These are phyloP conservation scores for Esox niger DNA, from an alignment of 2,113 vertebrate genomes.

Conservation along the genomic window DNA sequence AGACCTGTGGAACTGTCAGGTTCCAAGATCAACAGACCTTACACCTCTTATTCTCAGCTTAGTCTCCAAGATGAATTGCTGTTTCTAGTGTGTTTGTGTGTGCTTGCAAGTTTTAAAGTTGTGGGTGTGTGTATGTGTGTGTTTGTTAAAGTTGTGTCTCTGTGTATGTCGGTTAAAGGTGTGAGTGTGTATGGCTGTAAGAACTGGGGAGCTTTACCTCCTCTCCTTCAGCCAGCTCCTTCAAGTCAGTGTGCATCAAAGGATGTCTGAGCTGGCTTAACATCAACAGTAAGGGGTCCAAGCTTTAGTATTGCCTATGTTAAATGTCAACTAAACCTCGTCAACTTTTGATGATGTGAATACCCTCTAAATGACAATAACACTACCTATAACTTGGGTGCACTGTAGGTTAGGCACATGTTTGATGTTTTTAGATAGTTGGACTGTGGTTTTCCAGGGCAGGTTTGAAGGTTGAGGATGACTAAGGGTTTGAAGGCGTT, in stretches of 20 bases:
- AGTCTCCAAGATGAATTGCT: constrained; percentile 44
- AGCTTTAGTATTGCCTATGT: constrained; percentile 65
- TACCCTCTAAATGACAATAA: constrained; percentile 44
- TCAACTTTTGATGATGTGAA: constrained; percentile 29
- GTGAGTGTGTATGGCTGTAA: constrained; percentile 72
- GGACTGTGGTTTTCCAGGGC: constrained; percentile 29
- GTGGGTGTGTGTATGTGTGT: constrained; percentile 11
- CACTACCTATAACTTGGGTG: constrained; percentile 48
- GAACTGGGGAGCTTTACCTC: constrained; percentile 58
- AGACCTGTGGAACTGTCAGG: constrained; percentile 49
- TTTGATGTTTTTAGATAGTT: constrained; percentile 65
- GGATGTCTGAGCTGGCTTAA: constrained; percentile 58
- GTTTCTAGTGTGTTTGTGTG: constrained; percentile 9
- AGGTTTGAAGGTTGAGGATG: constrained; percentile 25
- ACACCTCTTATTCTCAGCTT: constrained; percentile 40
- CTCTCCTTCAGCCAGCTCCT: constrained; percentile 45
- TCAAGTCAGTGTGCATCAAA: constrained; percentile 57
- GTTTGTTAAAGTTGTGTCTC: constrained; percentile 16
- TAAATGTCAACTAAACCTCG: constrained; percentile 34
- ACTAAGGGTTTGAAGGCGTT: constrained; percentile 35
- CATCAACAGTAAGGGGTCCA: constrained; percentile 58
- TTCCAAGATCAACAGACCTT: constrained; percentile 22
- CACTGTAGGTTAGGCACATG: constrained; percentile 70
- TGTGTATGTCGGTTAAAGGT: constrained; percentile 53
- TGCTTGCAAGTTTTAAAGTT: constrained; percentile 31